Conservation (phyloP, 2,888 invertebrate genomes). For the Julus scandinavius region DNA sequence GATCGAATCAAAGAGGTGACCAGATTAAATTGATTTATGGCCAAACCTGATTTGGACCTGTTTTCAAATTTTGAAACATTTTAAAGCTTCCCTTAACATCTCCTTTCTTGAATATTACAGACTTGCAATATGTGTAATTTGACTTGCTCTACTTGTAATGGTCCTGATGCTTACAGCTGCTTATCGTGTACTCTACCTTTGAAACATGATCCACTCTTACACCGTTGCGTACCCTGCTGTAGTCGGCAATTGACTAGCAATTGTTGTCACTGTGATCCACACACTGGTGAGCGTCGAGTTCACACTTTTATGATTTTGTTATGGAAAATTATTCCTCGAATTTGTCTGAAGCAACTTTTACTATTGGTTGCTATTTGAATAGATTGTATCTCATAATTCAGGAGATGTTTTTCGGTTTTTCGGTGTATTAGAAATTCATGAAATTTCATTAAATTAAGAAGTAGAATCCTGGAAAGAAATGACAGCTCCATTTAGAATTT, state of each 20-base stretch:
- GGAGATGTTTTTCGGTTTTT: no score
- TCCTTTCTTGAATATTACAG: slow-evolving; percentile 51
- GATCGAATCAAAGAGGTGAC: slow-evolving; percentile 51
- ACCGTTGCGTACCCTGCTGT: slow-evolving; percentile 58
- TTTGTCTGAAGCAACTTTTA: no score
- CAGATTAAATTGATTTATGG: neutral
- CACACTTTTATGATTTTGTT: neutral
- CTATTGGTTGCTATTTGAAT: no score
- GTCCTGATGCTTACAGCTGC: slow-evolving; percentile 58
- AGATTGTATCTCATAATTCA: no score
- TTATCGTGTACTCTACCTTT: slow-evolving; percentile 56
- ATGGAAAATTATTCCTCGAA: no score
- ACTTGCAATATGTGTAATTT: slow-evolving; percentile 56
- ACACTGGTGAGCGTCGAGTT: slow-evolving; percentile 54
- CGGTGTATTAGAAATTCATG: no score
- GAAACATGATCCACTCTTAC: slow-evolving; percentile 56
- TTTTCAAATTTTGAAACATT: neutral
- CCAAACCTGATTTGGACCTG: neutral
- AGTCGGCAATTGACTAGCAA: neutral
- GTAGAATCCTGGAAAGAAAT: no score
- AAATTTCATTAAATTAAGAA: no score
- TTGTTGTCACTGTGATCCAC: slow-evolving; percentile 57
- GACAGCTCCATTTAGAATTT: no score
- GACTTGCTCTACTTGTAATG: slow-evolving; percentile 56
- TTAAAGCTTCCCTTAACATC: no score